Base-by-base conservation (phyloP, 1,140 invertebrate species). In the Leptonema lineaticorne region DNA sequence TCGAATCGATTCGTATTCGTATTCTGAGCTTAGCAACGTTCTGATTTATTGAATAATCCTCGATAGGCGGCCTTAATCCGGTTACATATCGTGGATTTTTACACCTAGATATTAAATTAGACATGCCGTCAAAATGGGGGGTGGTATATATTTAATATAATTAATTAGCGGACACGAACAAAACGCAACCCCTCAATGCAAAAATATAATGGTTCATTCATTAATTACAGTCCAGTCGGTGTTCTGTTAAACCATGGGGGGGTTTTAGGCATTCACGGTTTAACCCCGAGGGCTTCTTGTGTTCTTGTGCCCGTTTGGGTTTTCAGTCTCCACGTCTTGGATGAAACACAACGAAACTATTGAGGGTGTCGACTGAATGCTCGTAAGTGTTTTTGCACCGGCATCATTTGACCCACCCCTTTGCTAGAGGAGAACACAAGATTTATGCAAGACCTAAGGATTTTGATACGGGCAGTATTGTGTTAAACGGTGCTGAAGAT, bases 161-260 rank as follows among this genome's bases (percentile, higher is more conserved):
- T 53, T 53, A 53, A 53, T 53, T 53, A 53, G 46, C 22, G 7
- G n/a, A 9, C 46, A 22, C 22, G 8, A 48, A 24, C 50, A 24
- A 53, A 59, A 59, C 57, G 24, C 16, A 8, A 9, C 22, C 20
- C 24, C 16, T 53, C 24, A 6, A n/a, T n/a, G 20, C 48, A 30
- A 59, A 59, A 41, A 59, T 53, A 41, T 53, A 53, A 53, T 11
- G 27, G 24, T 33, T 45, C 69, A 68, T 72, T 72, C 70, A 72
- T 72, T 72, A 72, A 72, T 72, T 72, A 72, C 45, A 41, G 62
- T 66, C 64, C 53, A 66, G 41, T 64, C 46, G 24, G 65, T 33
- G 46, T 24, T 24, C 50, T n/a, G n/a, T 53, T 53, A 53, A 53
- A 53, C 50, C 28, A 59, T 62, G 65, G 63, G 65, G 46, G 27